Percentiles rank a stretch among this genome's conserved stretches.
Conservation (phyloP, 2,797 vertebrate genomes). For the Gymnothorax javanicus region DNA sequence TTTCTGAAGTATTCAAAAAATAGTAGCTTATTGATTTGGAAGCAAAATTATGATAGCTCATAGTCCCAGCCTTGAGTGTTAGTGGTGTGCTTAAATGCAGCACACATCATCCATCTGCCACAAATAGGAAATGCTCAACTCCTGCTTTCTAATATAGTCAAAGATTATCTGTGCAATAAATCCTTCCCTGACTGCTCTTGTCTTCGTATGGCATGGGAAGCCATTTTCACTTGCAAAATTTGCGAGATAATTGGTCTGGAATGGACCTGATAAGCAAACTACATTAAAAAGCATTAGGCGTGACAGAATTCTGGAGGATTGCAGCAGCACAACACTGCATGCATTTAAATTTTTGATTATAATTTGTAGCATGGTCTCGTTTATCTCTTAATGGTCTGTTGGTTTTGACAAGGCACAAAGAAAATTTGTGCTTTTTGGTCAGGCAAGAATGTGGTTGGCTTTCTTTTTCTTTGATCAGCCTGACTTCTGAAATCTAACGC, state of each 20-base stretch:
- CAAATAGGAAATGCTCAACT: neutral
- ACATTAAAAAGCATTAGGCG: slow-evolving; percentile 11
- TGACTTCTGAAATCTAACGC: neutral
- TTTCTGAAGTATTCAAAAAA: neutral
- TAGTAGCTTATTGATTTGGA: neutral
- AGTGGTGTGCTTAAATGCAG: neutral
- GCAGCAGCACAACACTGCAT: neutral
- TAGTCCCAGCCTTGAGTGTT: neutral
- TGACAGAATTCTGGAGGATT: slow-evolving; percentile 25
- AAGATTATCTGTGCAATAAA: slow-evolving; percentile 35
- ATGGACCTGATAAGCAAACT: slow-evolving; percentile 31
- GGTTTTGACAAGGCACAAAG: neutral
- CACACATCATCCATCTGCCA: neutral
- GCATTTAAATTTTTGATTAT: slow-evolving; percentile 15
- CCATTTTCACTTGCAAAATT: slow-evolving; percentile 14
- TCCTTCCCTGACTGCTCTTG: slow-evolving; percentile 22
- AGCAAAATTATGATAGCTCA: slow-evolving; percentile 3
- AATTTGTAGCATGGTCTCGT: neutral
- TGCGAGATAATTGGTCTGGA: slow-evolving; percentile 20
- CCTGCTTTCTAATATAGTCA: neutral
- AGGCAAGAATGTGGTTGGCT: neutral
- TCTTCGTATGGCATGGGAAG: slow-evolving; percentile 25
- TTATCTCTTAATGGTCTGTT: neutral
- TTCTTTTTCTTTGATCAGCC: neutral
- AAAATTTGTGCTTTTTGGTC: neutral